These are phyloP conservation scores for Drosophila dunni DNA, from an alignment of 1,140 invertebrate genomes.

Conservation along the genomic window DNA sequence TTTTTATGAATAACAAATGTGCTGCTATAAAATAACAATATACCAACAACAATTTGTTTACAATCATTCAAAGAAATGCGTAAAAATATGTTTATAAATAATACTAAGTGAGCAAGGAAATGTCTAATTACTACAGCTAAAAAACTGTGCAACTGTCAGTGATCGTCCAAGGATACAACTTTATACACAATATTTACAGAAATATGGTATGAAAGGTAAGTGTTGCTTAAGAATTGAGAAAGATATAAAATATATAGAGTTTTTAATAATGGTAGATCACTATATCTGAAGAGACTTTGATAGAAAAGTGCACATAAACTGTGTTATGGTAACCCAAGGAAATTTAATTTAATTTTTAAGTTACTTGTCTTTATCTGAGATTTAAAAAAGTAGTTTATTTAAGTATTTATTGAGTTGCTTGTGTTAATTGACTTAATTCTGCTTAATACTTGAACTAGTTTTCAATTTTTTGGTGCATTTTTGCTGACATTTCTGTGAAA, in stretches of 20 bases:
- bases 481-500: not conserved
- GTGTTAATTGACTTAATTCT: not conserved
- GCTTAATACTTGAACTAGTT: slow-evolving; percentile 18
- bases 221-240: not conserved
- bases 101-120: slow-evolving; percentile 30
- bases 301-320: no score
- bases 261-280: not conserved
- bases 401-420: no score
- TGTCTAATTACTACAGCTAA: slow-evolving; percentile 15
- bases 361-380: no score
- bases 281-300: no score
- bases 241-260: not conserved
- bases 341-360: no score
- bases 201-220: slow-evolving; percentile 45
- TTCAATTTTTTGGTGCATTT: no score
- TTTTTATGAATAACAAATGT: slow-evolving; percentile 46
- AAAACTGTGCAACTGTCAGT: slow-evolving; percentile 25
- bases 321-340: no score
- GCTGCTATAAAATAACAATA: slow-evolving; percentile 4
- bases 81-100: slow-evolving; percentile 17
- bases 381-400: no score
- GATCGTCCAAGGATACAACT: slow-evolving; percentile 35
- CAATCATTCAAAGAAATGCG: slow-evolving; percentile 23
- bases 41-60: slow-evolving; percentile 29
- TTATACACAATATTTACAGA: slow-evolving; percentile 12